Base-by-base conservation (phyloP, 2,888 invertebrate species). In the Standfussiana lucernea region DNA sequence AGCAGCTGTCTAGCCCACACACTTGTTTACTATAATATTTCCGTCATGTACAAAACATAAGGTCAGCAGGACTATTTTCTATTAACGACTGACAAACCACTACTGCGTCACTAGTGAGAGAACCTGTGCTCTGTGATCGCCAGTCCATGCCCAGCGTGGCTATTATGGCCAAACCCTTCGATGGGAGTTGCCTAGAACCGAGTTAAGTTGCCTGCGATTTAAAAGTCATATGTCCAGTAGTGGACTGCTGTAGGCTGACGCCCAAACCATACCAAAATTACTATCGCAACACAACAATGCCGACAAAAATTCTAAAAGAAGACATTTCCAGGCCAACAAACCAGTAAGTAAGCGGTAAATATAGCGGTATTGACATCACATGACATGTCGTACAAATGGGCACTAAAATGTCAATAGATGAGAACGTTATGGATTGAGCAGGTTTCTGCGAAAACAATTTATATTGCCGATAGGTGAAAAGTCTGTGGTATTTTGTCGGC, bases 311-410 rank as follows among this genome's bases (percentile, higher is more conserved):
- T 10, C n/a, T 24, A 42, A 35, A 53, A 59, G 11, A 53, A 61
- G 28, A 66, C 21, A 24, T 61, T 76, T 66, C 59, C 6, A 32
- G 24, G 28, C 15, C 35, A 45, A 75, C 18, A 82, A 66, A n/a
- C 24, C 50, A 2, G 18, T 45, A 61, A n/a, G 45, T 64, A 45
- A 80, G 56, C 18, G 28, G 28, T 40, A 45, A 53, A 21, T 61
- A 79, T 50, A 61, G n/a, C n/a, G n/a, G n/a, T 66, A 42, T 82
- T 61, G 42, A 75, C 59, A 66, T 50, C 47, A 42, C 28, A 28
- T 56, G 56, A 56, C 71, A 61, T 66, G 32, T n/a, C n/a, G 8
- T 15, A 45, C 50, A 45, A 65, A 67, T 45, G 37, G 2, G 37
- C 15, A 0, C 15, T 56, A 47, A 67, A 67, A 53, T 77, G 62